phyloP scores from a whole-genome alignment of 2,888 invertebrate genomes.

The Tromatobia lineatoria region DNA sequence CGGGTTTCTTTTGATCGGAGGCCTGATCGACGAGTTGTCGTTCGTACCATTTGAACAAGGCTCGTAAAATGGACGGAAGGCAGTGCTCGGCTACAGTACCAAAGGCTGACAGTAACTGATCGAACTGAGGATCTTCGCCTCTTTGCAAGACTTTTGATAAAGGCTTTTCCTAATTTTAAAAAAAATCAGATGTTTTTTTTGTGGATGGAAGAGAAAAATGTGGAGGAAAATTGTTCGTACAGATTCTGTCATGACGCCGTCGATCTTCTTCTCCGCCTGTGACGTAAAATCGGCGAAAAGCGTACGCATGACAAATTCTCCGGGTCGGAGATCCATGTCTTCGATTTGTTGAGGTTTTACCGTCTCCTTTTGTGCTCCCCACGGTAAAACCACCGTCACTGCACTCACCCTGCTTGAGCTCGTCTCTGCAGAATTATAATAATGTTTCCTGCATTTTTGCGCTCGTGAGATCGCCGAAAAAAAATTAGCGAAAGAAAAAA shows the following conservation, averaged over 20 bases:
- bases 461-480: no score
- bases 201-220: constrained; percentile 1
- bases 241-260: constrained; percentile 96
- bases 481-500: no score
- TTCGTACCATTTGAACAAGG: constrained; percentile 98
- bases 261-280: constrained; percentile 98
- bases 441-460: background rate
- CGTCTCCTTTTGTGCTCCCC: constrained; percentile 93
- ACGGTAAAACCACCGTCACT: constrained; percentile 88
- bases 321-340: constrained; percentile 92
- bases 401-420: constrained; percentile 83
- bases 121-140: constrained; percentile 98
- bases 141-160: constrained; percentile 97
- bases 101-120: constrained; percentile 96
- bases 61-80: constrained; percentile 96
- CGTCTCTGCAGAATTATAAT: constrained; percentile 77
- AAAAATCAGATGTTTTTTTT: constrained; percentile 69
- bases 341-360: constrained; percentile 82
- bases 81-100: constrained; percentile 99
- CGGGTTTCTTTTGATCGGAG: constrained; percentile 87
- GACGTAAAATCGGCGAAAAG: constrained; percentile 98
- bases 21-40: constrained; percentile 91
- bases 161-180: constrained; percentile 92
- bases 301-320: constrained; percentile 98
- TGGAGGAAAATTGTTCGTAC: constrained; percentile 85